Evolutionary conservation across 1,140 invertebrate genomes (phyloP).

Genomic region (Sinonovacula constricta): DNA sequence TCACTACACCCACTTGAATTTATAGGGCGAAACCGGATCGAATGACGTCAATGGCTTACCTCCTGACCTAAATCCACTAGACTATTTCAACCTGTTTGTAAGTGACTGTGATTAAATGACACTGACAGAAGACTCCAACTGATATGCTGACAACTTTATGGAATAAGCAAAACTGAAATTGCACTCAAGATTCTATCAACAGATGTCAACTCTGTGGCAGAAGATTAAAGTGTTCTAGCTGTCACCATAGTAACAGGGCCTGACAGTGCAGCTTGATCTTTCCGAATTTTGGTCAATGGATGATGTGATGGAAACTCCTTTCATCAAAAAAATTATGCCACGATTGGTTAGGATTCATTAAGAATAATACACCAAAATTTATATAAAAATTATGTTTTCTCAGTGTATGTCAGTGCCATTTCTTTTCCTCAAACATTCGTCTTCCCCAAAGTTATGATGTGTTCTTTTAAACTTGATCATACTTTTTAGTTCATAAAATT

Average conservation of each 20-base stretch:
- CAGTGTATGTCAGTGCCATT: too few relatives aligned
- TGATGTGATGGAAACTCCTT: conserved; percentile 5
- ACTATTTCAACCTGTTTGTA: too few relatives aligned
- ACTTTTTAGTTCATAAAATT: too few relatives aligned
- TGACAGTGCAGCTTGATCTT: not conserved
- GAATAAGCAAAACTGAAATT: not conserved
- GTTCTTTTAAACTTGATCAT: too few relatives aligned
- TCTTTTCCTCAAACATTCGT: too few relatives aligned
- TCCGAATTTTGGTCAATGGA: not conserved
- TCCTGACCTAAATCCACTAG: not conserved
- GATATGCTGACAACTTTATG: too few relatives aligned
- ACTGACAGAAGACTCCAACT: conserved; percentile 1
- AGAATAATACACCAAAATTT: too few relatives aligned
- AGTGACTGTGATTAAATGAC: not conserved
- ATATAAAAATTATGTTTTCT: too few relatives aligned
- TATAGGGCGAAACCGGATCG: not conserved
- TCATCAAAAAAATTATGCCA: conserved; percentile 4
- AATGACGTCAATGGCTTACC: not conserved
- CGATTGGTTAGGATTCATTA: not conserved
- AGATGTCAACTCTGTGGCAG: not conserved
- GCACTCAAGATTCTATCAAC: not conserved
- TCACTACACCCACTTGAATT: conserved; percentile 3
- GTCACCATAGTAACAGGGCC: not conserved
- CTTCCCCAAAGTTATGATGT: too few relatives aligned
- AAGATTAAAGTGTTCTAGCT: conserved; percentile 1